A percentile compares a stretch with the other conserved stretches of the same genome.
These are phyloP conservation scores for Latrodectus geometricus DNA, from an alignment of 1,140 invertebrate species.

Conservation along the genomic window DNA sequence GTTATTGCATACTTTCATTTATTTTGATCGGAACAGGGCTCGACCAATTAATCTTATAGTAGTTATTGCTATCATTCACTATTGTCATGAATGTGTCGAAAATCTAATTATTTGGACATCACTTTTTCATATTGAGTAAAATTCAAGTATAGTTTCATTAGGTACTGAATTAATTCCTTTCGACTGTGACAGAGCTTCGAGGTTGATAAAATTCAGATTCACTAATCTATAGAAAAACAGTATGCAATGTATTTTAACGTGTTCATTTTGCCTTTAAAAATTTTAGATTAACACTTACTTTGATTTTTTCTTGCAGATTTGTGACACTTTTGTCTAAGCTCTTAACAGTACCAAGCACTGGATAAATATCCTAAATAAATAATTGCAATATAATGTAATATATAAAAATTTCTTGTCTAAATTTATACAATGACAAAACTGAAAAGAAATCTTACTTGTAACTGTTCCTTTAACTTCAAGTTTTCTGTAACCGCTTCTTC, in stretches of 20 bases:
- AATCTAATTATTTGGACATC: too few species aligned
- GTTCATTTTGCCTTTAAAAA: neutral
- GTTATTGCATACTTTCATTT: too few species aligned
- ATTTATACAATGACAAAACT: neutral
- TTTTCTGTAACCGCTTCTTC: conserved; percentile 25
- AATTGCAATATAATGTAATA: neutral
- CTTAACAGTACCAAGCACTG: conserved; percentile 41
- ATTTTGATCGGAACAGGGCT: too few species aligned
- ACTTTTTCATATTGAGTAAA: too few species aligned
- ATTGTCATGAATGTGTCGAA: too few species aligned
- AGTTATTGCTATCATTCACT: too few species aligned
- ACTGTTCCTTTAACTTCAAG: conserved; percentile 27
- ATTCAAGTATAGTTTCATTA: too few species aligned
- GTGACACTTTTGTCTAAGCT: conserved; percentile 26
- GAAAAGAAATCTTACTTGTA: conserved; percentile 13
- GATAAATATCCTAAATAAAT: conserved; percentile 52
- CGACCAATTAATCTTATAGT: too few species aligned
- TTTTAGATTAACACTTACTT: conserved; percentile 8
- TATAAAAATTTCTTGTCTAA: neutral
- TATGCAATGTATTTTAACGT: neutral
- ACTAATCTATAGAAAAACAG: neutral
- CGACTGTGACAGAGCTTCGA: neutral
- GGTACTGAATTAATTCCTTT: too few species aligned
- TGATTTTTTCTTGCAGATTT: conserved; percentile 34
- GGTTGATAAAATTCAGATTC: neutral